Conservation (phyloP, 2,888 invertebrate genomes). For the Tetramorium bicarinatum region DNA sequence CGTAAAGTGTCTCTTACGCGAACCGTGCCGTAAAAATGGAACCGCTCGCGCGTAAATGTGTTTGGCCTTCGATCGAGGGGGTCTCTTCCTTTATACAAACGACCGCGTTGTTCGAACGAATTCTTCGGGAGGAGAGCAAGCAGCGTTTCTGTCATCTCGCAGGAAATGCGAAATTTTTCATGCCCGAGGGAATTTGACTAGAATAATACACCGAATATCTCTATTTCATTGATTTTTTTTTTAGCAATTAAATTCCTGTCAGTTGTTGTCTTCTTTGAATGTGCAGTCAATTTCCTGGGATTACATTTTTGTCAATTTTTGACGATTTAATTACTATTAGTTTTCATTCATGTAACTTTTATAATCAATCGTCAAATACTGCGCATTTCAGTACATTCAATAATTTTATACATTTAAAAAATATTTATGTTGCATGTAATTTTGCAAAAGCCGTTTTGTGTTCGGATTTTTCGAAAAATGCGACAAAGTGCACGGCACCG, state of each 20-base stretch:
- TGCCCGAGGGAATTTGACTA: not conserved
- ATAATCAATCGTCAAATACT: not conserved
- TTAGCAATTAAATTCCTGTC: slow-evolving; percentile 20
- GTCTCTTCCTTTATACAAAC: slow-evolving; percentile 35
- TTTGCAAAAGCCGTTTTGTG: slow-evolving; percentile 12
- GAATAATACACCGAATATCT: not conserved
- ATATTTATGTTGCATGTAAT: not conserved
- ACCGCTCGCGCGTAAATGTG: slow-evolving; percentile 44
- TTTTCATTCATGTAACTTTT: not conserved
- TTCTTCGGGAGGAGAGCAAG: slow-evolving; percentile 25
- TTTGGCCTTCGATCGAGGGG: slow-evolving; percentile 44
- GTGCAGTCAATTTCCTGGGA: not conserved
- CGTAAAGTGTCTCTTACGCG: slow-evolving; percentile 52
- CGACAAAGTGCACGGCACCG: not conserved
- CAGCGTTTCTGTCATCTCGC: slow-evolving; percentile 8
- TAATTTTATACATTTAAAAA: not conserved
- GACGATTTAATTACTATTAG: not conserved
- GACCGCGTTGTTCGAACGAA: slow-evolving; percentile 33
- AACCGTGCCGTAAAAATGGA: slow-evolving; percentile 45
- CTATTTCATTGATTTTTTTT: not conserved
- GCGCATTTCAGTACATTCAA: not conserved
- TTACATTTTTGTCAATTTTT: slow-evolving; percentile 3
- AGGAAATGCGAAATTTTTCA: slow-evolving; percentile 10
- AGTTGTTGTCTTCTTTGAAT: not conserved
- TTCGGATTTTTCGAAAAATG: not conserved